These are phyloP conservation scores for Peromyscus nudipes DNA, from an alignment of 2,797 vertebrate genomes.

Conservation along the genomic window DNA sequence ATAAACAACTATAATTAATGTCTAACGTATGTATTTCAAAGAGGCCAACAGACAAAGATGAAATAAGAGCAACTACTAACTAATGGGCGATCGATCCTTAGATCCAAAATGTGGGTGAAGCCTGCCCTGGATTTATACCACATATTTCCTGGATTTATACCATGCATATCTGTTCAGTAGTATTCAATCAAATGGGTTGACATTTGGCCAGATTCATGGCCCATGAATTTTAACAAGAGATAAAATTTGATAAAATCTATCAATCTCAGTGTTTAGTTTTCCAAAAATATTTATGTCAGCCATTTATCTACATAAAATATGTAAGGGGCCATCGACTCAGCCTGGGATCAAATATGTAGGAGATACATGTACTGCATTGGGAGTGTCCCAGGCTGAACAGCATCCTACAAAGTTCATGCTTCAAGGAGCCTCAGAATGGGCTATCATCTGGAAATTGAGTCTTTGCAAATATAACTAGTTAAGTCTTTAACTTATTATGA, in stretches of 20 bases:
- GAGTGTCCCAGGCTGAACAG: not conserved
- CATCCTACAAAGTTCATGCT: not conserved
- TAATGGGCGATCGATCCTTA: not conserved
- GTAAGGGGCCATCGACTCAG: conserved; percentile 19
- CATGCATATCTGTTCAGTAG: not conserved
- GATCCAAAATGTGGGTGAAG: not conserved
- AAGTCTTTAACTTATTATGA: not conserved
- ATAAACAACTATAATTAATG: conserved; percentile 41
- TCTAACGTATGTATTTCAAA: conserved; percentile 60
- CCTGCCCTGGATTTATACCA: conserved; percentile 11
- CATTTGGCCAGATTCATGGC: conserved; percentile 71
- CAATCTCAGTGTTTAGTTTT: conserved; percentile 70
- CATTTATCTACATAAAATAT: conserved; percentile 69
- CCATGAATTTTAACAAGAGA: conserved; percentile 79
- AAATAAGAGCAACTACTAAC: conserved; percentile 55
- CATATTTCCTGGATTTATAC: conserved; percentile 60
- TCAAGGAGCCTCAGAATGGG: not conserved
- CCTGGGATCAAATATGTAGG: conserved; percentile 4
- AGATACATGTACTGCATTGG: not conserved
- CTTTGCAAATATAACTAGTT: not conserved
- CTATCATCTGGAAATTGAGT: not conserved
- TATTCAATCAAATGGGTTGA: conserved; percentile 70
- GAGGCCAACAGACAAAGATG: conserved; percentile 9
- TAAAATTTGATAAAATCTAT: conserved; percentile 80
- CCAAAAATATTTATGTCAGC: conserved; percentile 68